Evolutionary conservation across 2,797 vertebrate species (phyloP), one percentile per base, ranked within the genome.

Genomic region (Crenuchus spilurus): DNA sequence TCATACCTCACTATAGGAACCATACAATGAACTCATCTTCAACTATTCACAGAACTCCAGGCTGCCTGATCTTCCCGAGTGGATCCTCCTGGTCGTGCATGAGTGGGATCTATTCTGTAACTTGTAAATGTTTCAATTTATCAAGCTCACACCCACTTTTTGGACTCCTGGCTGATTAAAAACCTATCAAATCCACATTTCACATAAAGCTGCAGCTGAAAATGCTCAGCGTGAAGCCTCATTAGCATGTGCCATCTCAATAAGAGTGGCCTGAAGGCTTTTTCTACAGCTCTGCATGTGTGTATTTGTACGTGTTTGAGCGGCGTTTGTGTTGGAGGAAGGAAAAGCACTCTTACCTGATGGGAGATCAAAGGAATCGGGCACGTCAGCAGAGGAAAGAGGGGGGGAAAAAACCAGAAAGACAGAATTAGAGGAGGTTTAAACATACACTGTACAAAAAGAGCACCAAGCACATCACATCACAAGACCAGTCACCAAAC

Each of bases 331-430:
- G 22, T 30, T n/a, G 8, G 46, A 14, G 16, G 18, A 33, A 58
- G 14, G 18, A n/a, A 33, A 63, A 13, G 11, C 22, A 1, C 22
- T 63, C 30, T 63, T 42, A 63, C 39, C 60, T 63, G 39, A 63
- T 63, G 37, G 60, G 28, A 63, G 60, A 63, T 26, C 39, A 63
- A 63, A 62, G 20, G 20, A 61, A 13, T 57, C 16, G 10, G 55
- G 31, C n/a, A 9, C 31, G 18, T 37, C 20, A 13, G 31, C 14
- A 4, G 22, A 62, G 20, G 5, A 18, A 13, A 24, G 22, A 20
- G 14, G 11, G 20, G 14, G 10, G 22, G 28, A 9, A 31, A 55
- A 30, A 55, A 14, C 4, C 2, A 62, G 37, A 62, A 6, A 62
- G 58, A 62, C 1, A 28, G 35, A 62, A 28, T 41, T 26, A 63